Conservation (phyloP, 2,888 invertebrate species). For the Lepidocyrtinus sp. region DNA sequence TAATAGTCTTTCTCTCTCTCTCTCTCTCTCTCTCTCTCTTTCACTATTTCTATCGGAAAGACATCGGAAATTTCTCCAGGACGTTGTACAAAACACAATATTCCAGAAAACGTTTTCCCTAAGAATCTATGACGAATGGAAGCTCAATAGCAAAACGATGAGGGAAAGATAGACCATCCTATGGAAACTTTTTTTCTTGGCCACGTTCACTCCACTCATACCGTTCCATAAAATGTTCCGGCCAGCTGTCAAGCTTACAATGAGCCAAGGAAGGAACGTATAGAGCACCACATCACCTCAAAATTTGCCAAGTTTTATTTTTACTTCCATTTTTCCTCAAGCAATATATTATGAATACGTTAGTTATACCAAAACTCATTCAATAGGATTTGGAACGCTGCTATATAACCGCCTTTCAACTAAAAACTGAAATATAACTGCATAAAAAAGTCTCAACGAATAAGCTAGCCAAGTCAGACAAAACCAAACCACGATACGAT, state of each 20-base stretch:
- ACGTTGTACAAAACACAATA: too few relatives aligned
- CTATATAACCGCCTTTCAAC: too few relatives aligned
- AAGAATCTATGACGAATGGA: neutral
- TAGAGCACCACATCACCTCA: constrained; percentile 19
- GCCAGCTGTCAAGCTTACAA: constrained; percentile 47
- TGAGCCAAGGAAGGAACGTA: constrained; percentile 23
- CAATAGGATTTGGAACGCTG: neutral
- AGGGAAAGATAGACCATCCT: too few relatives aligned
- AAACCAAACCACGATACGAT: too few relatives aligned
- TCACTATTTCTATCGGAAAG: neutral
- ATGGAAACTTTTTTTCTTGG: too few relatives aligned
- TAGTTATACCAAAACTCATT: constrained; percentile 28
- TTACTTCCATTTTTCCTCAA: constrained; percentile 29
- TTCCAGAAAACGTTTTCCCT: too few relatives aligned
- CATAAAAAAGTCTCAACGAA: too few relatives aligned
- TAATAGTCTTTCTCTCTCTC: neutral
- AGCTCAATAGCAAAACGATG: neutral
- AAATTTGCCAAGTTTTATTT: constrained; percentile 56
- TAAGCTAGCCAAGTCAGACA: too few relatives aligned
- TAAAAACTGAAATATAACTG: too few relatives aligned
- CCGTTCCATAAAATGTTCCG: too few relatives aligned
- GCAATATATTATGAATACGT: constrained; percentile 24
- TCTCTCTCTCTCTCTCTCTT: neutral
- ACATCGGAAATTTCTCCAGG: neutral
- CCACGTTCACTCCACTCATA: neutral